phyloP scores from a whole-genome alignment of 2,888 invertebrate genomes.

The Mythimna lalbum region DNA sequence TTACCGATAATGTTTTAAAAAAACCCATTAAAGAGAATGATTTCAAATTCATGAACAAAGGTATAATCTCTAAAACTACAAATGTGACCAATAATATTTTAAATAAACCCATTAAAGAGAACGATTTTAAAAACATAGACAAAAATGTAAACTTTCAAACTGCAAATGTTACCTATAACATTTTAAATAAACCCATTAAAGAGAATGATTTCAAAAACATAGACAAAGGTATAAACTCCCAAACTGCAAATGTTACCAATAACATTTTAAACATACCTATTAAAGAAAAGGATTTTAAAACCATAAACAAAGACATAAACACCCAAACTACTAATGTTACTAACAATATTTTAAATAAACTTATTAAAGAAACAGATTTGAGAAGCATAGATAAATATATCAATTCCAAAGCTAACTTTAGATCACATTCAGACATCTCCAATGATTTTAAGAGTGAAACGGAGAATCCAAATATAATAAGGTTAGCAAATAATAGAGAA shows the following conservation, averaged over 20 bases:
- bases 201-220: not conserved
- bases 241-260: not conserved
- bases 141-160: not conserved
- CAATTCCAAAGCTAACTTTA: not conserved
- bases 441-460: not conserved
- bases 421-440: not conserved
- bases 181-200: not conserved
- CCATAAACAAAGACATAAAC: not conserved
- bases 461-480: too few relatives aligned
- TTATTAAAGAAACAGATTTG: not conserved
- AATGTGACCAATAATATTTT: not conserved
- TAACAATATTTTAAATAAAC: not conserved
- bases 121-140: not conserved
- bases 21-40: not conserved
- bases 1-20: not conserved
- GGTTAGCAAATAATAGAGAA: not conserved
- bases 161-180: not conserved
- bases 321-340: not conserved
- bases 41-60: not conserved
- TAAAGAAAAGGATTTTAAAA: not conserved
- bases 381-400: not conserved
- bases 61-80: not conserved
- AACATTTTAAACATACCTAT: not conserved
- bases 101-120: too few relatives aligned
- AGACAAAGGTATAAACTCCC: not conserved